Evolutionary conservation across 1,140 invertebrate species (phyloP).

Genomic region (Drosophila erecta): DNA sequence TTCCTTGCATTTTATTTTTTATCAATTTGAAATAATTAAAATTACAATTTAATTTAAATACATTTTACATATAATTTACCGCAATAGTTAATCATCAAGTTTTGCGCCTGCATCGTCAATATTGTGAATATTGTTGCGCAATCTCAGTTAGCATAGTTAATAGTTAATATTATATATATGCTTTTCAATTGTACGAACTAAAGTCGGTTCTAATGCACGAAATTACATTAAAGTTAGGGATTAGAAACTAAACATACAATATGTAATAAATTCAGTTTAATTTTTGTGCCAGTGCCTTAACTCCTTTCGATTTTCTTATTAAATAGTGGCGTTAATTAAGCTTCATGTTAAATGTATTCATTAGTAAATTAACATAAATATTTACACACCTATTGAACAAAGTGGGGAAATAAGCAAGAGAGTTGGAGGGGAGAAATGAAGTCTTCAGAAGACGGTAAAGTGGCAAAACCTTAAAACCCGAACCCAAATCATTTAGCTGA

Average conservation of each 20-base stretch:
- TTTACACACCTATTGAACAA: slow-evolving; percentile 67
- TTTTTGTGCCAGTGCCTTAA: slow-evolving; percentile 52
- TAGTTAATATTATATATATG: slow-evolving; percentile 42
- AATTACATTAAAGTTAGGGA: slow-evolving; percentile 59
- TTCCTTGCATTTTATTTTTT: slow-evolving; percentile 72
- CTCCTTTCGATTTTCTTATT: slow-evolving; percentile 16
- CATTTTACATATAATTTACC: slow-evolving; percentile 77
- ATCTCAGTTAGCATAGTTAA: slow-evolving; percentile 50
- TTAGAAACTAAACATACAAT: slow-evolving; percentile 76
- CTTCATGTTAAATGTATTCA: slow-evolving; percentile 31
- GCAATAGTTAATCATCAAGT: slow-evolving; percentile 58
- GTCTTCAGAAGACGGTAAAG: slow-evolving; percentile 82
- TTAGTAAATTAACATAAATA: slow-evolving; percentile 74
- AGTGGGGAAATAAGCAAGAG: slow-evolving; percentile 2
- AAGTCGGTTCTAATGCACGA: slow-evolving; percentile 69
- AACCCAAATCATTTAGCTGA: slow-evolving; percentile 35
- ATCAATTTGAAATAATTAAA: slow-evolving; percentile 82
- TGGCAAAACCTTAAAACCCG: slow-evolving; percentile 71
- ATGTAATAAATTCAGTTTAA: slow-evolving; percentile 79
- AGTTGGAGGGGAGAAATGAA: slow-evolving; percentile 25
- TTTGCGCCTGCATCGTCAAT: slow-evolving; percentile 20
- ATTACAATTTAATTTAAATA: slow-evolving; percentile 83
- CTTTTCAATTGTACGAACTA: slow-evolving; percentile 49
- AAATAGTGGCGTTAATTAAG: slow-evolving; percentile 35
- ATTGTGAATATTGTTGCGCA: slow-evolving; percentile 50